A percentile compares a stretch with the other conserved stretches of the same genome.
These are phyloP conservation scores for Aurelia aurita DNA, from an alignment of 30 jellyfish, hydroid and myxozoan species.

Conservation along the genomic window DNA sequence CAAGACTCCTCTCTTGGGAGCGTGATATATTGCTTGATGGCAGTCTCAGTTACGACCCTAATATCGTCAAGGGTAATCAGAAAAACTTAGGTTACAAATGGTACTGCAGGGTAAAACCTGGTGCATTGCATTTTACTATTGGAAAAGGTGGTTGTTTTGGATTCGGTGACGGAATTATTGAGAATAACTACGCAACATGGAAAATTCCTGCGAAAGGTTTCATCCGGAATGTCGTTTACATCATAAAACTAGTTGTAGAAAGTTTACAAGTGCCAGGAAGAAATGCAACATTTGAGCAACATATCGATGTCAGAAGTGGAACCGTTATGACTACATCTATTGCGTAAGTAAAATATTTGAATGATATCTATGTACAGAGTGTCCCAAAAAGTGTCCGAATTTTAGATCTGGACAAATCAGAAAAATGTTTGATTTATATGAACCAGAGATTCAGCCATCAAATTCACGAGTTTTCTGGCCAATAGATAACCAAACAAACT, in stretches of 20 bases:
- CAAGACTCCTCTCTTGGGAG: constrained; percentile 34
- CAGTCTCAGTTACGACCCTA: constrained; percentile 51
- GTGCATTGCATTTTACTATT: constrained; percentile 16
- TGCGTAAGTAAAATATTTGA: constrained; percentile 7
- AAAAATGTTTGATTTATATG: too few relatives aligned
- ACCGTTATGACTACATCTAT: constrained; percentile 24
- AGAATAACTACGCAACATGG: constrained; percentile 26
- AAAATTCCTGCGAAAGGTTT: constrained; percentile 20
- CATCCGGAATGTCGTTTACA: constrained; percentile 38
- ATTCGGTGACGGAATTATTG: constrained; percentile 28
- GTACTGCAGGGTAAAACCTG: constrained; percentile 62
- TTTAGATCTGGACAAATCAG: too few relatives aligned
- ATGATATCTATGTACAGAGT: too few relatives aligned
- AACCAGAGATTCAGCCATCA: too few relatives aligned
- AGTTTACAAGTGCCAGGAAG: not conserved
- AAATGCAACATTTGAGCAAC: constrained; percentile 24
- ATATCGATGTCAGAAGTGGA: constrained; percentile 31
- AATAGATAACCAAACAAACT: too few relatives aligned
- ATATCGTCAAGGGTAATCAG: constrained; percentile 4
- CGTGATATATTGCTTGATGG: constrained; percentile 44
- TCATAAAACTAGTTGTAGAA: not conserved
- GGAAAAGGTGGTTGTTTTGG: constrained; percentile 74
- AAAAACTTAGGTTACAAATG: constrained; percentile 32
- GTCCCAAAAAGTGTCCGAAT: too few relatives aligned
- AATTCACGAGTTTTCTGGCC: too few relatives aligned